Base-by-base conservation (phyloP, 2,888 invertebrate species). In the Balanococcus diminutus region DNA sequence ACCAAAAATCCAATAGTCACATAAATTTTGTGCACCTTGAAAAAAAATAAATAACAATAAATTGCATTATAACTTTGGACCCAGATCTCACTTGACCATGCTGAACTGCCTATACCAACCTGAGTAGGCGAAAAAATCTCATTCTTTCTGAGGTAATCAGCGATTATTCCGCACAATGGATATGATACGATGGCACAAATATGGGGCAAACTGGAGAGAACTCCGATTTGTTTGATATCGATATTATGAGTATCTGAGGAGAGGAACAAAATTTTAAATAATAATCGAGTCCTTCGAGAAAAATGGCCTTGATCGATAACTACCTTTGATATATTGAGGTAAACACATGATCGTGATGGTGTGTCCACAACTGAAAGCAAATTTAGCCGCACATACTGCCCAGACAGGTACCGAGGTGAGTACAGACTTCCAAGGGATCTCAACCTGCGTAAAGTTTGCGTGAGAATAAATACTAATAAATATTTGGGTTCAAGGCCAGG, bases 291-390 rank as follows among this genome's bases (percentile, higher is more conserved):
- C n/a, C n/a, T 22, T 16, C 4, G 32, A 56, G 22, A 5, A 9
- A 22, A 19, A 4, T 46, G 46, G n/a, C 16, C 5, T 0, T 46
- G n/a, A 56, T 56, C 3, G 4, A 9, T 5, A 19, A 14, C 1
- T 19, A 85, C 85, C 85, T 85, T 85, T 85, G 6, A 85, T 75
- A 32, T 85, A 85, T 9, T 75, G 72, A 46, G 85, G 85, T 22
- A 85, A 51, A 51, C 85, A 85, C 39, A 75, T 75, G 11, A 85
- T 31, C 19, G 75, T 42, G 25, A 85, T 75, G 22, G 85, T 16
- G n/a, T 67, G 75, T 16, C 75, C 72, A 31, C 85, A 85, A 79
- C 75, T 75, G 42, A 42, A 42, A 14, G 85, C 75, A 79, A 75
- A 85, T 11, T 75, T 75, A 39, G 72, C 67, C 14, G 42, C 51